Conservation (phyloP, 2,888 invertebrate species). For the Aradus depressus region DNA sequence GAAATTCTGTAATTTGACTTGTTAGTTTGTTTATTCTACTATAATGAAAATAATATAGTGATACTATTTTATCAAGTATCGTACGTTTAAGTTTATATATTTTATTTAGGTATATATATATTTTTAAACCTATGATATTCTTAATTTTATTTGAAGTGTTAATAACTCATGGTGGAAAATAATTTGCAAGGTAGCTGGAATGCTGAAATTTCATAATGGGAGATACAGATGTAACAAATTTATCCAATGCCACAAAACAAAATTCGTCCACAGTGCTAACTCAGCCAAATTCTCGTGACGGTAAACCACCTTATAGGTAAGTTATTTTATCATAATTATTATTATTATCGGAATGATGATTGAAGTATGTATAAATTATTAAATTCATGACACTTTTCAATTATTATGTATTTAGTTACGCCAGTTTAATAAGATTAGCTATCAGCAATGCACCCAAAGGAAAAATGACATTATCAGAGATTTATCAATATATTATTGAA, state of each 20-base stretch:
- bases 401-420: conserved; percentile 45
- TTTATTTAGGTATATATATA: no score
- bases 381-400: neutral
- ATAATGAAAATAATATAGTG: no score
- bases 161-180: no score
- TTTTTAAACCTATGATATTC: no score
- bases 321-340: neutral
- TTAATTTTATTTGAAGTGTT: no score
- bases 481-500: conserved; percentile 60
- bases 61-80: no score
- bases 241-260: conserved; percentile 1
- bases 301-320: conserved; percentile 49
- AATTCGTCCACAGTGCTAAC: no score
- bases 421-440: conserved; percentile 56
- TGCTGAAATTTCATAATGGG: conserved; percentile 3
- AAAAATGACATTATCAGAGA: conserved; percentile 62
- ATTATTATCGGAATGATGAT: neutral
- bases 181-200: no score
- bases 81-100: no score
- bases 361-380: neutral
- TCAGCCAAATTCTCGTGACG: conserved; percentile 37
- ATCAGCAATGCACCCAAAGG: conserved; percentile 54
- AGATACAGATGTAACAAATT: conserved; percentile 5
- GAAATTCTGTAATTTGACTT: no score
- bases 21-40: no score